Evolutionary conservation across 2,113 vertebrate genomes (phyloP).

Genomic region (Gnathonemus longibarbis): DNA sequence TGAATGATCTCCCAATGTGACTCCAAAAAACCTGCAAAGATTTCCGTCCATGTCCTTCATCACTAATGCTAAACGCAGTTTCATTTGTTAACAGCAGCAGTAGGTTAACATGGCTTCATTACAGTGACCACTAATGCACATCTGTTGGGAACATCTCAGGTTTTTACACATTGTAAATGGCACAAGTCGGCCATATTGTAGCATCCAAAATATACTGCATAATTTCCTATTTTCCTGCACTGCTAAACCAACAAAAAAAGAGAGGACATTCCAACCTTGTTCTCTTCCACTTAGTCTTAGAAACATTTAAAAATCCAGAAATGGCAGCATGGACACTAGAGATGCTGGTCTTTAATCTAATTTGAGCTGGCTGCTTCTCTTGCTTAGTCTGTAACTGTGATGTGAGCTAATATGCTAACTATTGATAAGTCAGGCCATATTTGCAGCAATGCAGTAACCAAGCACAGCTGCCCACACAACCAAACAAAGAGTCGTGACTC

Average conservation of each 20-base stretch:
- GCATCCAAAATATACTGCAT: neutral
- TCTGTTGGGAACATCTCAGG: neutral
- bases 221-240: neutral
- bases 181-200: neutral
- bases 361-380: neutral
- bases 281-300: neutral
- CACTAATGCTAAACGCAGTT: neutral
- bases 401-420: neutral
- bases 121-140: neutral
- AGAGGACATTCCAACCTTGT: neutral
- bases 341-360: neutral
- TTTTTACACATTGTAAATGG: neutral
- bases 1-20: neutral
- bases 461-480: neutral
- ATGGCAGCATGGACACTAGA: neutral
- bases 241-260: neutral
- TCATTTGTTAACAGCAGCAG: neutral
- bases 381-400: neutral
- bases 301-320: neutral
- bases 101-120: neutral
- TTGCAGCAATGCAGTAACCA: neutral
- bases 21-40: neutral
- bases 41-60: neutral
- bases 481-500: neutral
- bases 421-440: neutral